Evolutionary conservation across 1,140 invertebrate genomes (phyloP), one percentile per base, ranked within the genome.

Genomic region (Tetramorium parvispinum): DNA sequence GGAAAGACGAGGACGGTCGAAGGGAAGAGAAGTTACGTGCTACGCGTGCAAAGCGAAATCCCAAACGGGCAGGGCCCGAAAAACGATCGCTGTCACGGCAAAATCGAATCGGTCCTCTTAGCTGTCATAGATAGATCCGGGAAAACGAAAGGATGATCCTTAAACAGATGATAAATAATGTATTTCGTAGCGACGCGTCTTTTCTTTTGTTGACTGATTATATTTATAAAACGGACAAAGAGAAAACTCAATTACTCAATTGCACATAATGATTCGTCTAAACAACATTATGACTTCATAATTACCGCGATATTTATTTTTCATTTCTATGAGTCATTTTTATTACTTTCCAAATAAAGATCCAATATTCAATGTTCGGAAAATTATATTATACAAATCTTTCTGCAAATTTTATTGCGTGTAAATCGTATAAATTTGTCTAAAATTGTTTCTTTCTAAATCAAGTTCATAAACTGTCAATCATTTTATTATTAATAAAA

Each of bases 21-120:
- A 59, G 27, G 51, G 86, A 53, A 65, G 61, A 85, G 68, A 75
- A 78, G 68, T 82, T 91, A 92, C 92, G 92, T 93, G 92, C 89
- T 65, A 82, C 79, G 91, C 76, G 83, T 92, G 91, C 87, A 85
- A 91, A 92, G 40, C 66, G 49, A 46, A 10, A 85, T 87, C 55
- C 46, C 68, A 73, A 89, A 88, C 71, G 78, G 89, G 82, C 78
- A 85, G 70, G 73, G 11, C 37, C 65, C 76, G 59, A 88, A 88
- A 88, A 91, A 91, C 87, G 89, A 87, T 82, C 81, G 70, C 75
- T 85, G 89, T 78, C 78, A 87, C 68, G 85, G 87, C 79, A 70
- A 85, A 91, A 91, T 88, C 83, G 89, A 86, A 90, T 86, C 89
- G 90, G 18, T 40, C 40, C 75, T 85, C 40, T 81, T 75, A 55